Base-by-base conservation (phyloP, 2,888 invertebrate species). In the Stegophylla sp. region DNA sequence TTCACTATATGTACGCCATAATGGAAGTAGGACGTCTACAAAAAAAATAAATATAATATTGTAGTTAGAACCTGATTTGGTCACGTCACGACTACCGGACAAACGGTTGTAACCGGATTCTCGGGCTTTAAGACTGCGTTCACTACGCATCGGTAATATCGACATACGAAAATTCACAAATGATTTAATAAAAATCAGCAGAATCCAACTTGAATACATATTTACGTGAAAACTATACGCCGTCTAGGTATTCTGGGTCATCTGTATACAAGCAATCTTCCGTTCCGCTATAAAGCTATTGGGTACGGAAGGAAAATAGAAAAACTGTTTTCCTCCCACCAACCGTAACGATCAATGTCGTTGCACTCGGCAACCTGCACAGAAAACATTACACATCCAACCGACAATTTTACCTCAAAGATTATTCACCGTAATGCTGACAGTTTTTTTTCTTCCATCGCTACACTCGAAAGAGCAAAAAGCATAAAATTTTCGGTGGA, bases 321-420 rank as follows among this genome's bases (percentile, higher is more conserved):
- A 67, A 67, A 69, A 45, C 45, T 3, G 45, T 48, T n/a, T 41
- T 64, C 51, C 41, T n/a, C 17, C 41, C 17, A 41, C 28, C 69
- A 48, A 79, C 79, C 79, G 79, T 69, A 69, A 79, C 79, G 79
- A 79, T 79, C 79, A 79, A 69, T 69, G 79, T 79, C 69, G 45
- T 77, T 77, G 77, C 77, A 66, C 67, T 67, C 77, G 15, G 43
- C 56, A 28, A 45, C 45, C 45, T 56, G 76, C 10, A 20, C 56
- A 13, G 23, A 43, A 53, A 56, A 56, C 28, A 20, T 56, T 45
- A 26, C 15, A 41, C 43, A 41, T 41, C 17, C 23, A 12, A 43
- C 64, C 17, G 10, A 66, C n/a, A 75, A 48, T 64, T n/a, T n/a
- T 64, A 51, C 17, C 23, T 51, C 23, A 13, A 28, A 73, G 73